Evolutionary conservation across 1,140 invertebrate genomes (phyloP), one percentile per base, ranked within the genome.

Genomic region (Sitobion miscanthi): DNA sequence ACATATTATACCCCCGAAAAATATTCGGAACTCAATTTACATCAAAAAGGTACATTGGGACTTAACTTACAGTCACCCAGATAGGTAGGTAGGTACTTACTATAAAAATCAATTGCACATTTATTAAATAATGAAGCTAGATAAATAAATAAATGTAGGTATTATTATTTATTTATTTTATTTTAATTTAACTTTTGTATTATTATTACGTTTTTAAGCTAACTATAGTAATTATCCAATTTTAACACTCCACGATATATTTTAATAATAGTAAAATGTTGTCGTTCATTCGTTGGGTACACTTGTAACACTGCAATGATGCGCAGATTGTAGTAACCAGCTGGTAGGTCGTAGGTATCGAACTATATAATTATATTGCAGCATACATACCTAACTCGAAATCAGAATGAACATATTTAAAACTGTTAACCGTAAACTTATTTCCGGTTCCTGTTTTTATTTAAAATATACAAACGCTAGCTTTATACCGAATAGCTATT

Each of bases 361-460:
- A 69, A 69, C 62, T 69, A 69, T 69, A 69, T n/a, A 69, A 69
- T 69, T 69, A 30, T 69, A 69, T 69, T 69, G 11, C 30, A 69
- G 62, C 4, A 69, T 69, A 69, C 30, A 11, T 62, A 14, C 62
- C 62, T 69, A 69, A 77, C n/a, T n/a, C 62, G 5, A n/a, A n/a
- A 77, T 77, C 3, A 77, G 14, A 77, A 77, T 4, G 14, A 11
- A n/a, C 62, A 77, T n/a, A 35, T n/a, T n/a, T n/a, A 77, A 77
- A 77, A 77, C 62, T 77, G n/a, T 77, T n/a, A 77, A 77, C 62
- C 62, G 62, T 77, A 45, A 45, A 47, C 21, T 5, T 47, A 86
- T 47, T 88, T 88, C 86, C 86, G 86, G 86, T 88, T 88, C 86
- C 45, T 88, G 47, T 88, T 49, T n/a, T 88, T 49, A 88, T 23